Evolutionary conservation across 2,113 vertebrate genomes (phyloP).

Genomic region (Campylomormyrus tamandua): DNA sequence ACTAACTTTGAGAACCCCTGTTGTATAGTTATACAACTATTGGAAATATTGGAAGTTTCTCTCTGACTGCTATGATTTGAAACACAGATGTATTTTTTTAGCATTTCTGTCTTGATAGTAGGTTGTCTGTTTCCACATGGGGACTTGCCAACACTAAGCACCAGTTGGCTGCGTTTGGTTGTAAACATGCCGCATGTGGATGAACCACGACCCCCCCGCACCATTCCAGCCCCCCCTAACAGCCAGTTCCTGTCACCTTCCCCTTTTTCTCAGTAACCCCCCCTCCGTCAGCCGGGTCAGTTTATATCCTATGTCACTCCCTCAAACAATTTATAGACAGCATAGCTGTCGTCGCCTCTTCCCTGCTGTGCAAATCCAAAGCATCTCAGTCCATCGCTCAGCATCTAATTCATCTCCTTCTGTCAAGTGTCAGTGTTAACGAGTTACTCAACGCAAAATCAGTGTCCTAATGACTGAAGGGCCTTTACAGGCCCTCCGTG

Average conservation of each 20-base stretch:
- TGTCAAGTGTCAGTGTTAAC: background rate
- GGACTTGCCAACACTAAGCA: background rate
- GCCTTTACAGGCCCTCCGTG: background rate
- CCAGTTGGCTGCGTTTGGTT: background rate
- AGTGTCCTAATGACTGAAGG: background rate
- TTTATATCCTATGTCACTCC: constrained; percentile 22
- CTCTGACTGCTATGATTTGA: background rate
- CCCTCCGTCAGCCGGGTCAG: constrained; percentile 18
- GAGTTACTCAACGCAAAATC: background rate
- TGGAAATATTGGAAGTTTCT: background rate
- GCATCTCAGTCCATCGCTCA: background rate
- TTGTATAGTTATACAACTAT: background rate
- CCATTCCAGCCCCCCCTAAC: too few species aligned
- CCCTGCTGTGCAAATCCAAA: background rate
- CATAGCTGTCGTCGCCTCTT: background rate
- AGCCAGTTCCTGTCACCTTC: background rate
- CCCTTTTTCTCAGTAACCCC: background rate
- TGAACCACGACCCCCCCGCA: background rate
- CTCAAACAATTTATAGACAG: constrained; percentile 4
- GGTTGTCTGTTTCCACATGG: background rate
- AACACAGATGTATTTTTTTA: background rate
- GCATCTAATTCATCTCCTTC: constrained; percentile 4
- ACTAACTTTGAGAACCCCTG: background rate
- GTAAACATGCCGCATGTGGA: background rate
- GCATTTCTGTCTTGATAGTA: background rate